Conservation (phyloP, 1,140 invertebrate genomes). For the Drosophila repletoides region DNA sequence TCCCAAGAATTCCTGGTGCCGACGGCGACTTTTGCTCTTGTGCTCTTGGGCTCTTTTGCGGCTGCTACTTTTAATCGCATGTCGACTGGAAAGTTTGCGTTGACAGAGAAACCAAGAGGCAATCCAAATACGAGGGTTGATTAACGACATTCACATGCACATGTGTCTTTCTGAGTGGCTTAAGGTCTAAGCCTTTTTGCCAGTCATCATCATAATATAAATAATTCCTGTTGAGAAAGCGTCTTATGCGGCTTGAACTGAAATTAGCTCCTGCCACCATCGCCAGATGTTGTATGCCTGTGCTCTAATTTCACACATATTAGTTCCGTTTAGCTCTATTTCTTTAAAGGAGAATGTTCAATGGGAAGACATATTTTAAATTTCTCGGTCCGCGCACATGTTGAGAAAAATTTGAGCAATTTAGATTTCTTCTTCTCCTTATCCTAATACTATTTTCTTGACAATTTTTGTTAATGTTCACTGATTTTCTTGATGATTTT, state of each 20-base stretch:
- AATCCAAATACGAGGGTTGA: constrained; percentile 40
- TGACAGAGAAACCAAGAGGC: neutral
- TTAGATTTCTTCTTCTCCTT: constrained; percentile 34
- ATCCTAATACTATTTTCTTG: neutral
- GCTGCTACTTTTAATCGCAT: constrained; percentile 12
- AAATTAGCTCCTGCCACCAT: constrained; percentile 38
- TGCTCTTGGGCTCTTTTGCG: neutral
- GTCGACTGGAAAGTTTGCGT: neutral
- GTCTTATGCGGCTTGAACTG: constrained; percentile 42
- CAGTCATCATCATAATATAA: constrained; percentile 8
- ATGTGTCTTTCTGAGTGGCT: constrained; percentile 12
- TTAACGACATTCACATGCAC: constrained; percentile 36
- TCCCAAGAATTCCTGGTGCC: neutral
- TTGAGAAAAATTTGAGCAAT: constrained; percentile 54
- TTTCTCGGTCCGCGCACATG: too few species aligned
- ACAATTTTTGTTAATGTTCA: constrained; percentile 29
- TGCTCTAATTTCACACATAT: constrained; percentile 62
- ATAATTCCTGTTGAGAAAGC: constrained; percentile 40
- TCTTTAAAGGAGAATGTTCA: neutral
- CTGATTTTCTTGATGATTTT: constrained; percentile 64
- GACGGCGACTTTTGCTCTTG: neutral
- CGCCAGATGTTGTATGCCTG: neutral
- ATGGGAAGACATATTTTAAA: neutral
- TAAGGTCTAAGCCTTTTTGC: constrained; percentile 44
- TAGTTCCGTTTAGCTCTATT: constrained; percentile 32